Base-by-base conservation (phyloP, 23 tunicate species). In the Oikopleura vanhoeffeni region DNA sequence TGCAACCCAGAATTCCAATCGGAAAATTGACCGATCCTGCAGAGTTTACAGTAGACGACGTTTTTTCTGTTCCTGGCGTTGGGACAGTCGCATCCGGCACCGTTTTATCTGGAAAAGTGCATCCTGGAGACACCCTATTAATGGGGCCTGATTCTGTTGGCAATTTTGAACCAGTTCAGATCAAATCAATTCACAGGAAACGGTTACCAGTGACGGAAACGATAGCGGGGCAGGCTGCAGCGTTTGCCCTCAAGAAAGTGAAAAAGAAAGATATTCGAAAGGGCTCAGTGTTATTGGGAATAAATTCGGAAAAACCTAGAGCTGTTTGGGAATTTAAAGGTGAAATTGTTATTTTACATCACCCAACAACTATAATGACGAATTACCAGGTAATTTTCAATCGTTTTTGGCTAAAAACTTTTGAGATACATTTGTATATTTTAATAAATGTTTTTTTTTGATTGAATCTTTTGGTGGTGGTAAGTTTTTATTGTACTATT, bases 241-340 rank as follows among this genome's bases (percentile, higher is more conserved):
- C 99, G 0, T 89, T 95, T 76, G 99, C 99, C 35, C 85, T 95
- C 38, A 95, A 91, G 77, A 95, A 95, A 86, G 95, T 91, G 39
- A 41, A 71, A 71, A 18, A 30, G 34, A 71, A 71, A 30, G 79
- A 71, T 28, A 3, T 71, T 3, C 79, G 79, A 71, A 71, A 71
- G 79, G 79, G 79, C 27, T 13, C 79, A 2, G 79, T 71, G 27
- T 30, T 71, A 18, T 32, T 71, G 79, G 79, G 79, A 4, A 3
- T 32, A 13, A 38, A 24, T 30, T 33, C 3, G 38, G 34, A 71
- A 28, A 2, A 33, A 30, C 99, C 99, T n/a, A 85, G 85, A 84
- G 99, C 99, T 1, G 99, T 95, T 40, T 95, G 99, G 99, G 99
- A 95, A 85, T 95, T 91, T 84, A 86, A 83, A 64, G 99, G 99